Percentiles rank a stretch among this genome's conserved stretches.
Conservation (phyloP, 2,797 vertebrate species). For the Sebastiscus albofasciatus region DNA sequence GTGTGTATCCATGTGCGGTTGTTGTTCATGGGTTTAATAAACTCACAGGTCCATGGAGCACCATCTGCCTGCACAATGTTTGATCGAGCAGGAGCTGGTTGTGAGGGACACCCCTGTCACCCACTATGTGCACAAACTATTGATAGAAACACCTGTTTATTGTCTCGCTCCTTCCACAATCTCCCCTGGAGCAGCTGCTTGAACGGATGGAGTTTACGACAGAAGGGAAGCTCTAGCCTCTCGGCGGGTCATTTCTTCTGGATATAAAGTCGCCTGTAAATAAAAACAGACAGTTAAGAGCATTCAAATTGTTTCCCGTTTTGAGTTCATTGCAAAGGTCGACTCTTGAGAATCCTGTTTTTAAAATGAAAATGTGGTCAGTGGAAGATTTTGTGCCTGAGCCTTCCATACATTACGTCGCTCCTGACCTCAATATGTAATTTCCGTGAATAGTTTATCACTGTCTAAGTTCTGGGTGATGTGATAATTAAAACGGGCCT, state of each 20-base stretch:
- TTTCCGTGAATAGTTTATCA: not conserved
- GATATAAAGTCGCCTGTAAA: not conserved
- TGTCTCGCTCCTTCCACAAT: conserved; percentile 35
- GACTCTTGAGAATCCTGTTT: not conserved
- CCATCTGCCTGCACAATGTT: conserved; percentile 77
- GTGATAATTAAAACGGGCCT: conserved; percentile 43
- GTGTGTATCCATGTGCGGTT: conserved; percentile 42
- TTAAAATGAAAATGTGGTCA: not conserved
- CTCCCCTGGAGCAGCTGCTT: conserved; percentile 35
- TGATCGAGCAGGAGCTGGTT: conserved; percentile 66
- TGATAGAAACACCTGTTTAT: conserved; percentile 69
- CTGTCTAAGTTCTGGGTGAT: conserved; percentile 7
- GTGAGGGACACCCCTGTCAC: conserved; percentile 67
- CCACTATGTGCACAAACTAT: conserved; percentile 58
- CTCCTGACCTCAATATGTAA: conserved; percentile 3
- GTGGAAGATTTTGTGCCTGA: not conserved
- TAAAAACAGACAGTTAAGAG: not conserved
- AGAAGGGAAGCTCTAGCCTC: not conserved
- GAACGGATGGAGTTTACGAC: conserved; percentile 22
- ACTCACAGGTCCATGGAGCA: conserved; percentile 70
- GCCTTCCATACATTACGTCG: not conserved
- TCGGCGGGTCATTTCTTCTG: not conserved
- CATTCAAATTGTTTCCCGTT: not conserved
- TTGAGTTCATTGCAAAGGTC: not conserved
- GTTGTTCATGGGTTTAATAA: conserved; percentile 57